Percentiles rank a stretch among this genome's conserved stretches.
phyloP scores from a whole-genome alignment of 2,113 vertebrate species.

The Microtus pennsylvanicus region DNA sequence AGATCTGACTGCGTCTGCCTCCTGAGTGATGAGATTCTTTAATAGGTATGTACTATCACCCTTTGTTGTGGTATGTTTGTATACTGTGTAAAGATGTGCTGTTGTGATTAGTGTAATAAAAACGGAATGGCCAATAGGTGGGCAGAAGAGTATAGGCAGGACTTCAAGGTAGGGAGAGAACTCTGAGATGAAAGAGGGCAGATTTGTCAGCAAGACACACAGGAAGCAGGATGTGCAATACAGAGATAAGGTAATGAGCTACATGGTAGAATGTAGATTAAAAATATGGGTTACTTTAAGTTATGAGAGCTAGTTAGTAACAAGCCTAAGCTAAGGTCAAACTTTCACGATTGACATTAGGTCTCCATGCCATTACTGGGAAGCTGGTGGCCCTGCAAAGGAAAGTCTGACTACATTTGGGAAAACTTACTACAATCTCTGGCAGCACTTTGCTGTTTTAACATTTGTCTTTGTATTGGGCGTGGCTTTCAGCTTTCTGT shows the following conservation, averaged over 20 bases:
- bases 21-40: too few species aligned
- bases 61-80: too few species aligned
- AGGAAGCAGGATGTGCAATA: not conserved
- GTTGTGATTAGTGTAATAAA: too few species aligned
- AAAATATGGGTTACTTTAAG: not conserved
- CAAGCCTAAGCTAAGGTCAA: not conserved
- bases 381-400: not conserved
- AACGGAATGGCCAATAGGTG: too few species aligned
- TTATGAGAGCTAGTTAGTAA: not conserved
- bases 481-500: not conserved
- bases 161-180: not conserved
- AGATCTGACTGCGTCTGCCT: too few species aligned
- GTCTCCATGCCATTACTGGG: not conserved
- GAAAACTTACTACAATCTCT: not conserved
- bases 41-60: too few species aligned
- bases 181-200: too few species aligned
- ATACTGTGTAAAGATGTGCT: too few species aligned
- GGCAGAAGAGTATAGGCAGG: not conserved
- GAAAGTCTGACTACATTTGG: not conserved
- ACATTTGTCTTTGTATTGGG: not conserved
- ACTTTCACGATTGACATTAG: not conserved
- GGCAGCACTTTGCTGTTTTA: not conserved
- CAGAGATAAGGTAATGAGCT: not conserved
- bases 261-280: not conserved
- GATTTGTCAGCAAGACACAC: not conserved